Evolutionary conservation across 2,888 invertebrate species (phyloP).

Genomic region (Platynereis dumerilii): DNA sequence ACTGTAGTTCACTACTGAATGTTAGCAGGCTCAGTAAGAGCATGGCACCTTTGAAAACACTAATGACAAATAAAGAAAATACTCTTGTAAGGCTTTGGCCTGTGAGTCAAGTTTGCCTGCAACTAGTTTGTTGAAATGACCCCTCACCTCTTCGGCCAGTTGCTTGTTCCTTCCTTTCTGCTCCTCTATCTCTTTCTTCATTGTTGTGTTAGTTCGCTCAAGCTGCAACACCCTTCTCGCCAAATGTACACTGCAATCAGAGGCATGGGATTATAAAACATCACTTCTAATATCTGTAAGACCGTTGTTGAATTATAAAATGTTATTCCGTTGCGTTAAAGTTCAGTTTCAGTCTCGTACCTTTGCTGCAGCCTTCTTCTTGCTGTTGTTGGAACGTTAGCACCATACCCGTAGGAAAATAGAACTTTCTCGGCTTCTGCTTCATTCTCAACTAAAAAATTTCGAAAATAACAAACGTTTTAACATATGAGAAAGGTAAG

Average conservation of each 20-base stretch:
- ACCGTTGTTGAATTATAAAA: too few relatives aligned
- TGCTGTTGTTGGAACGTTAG: constrained; percentile 60
- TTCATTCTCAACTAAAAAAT: constrained; percentile 55
- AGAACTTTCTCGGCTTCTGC: constrained; percentile 59
- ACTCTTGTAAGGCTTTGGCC: too few relatives aligned
- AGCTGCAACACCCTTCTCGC: constrained; percentile 59
- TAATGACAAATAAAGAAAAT: too few relatives aligned
- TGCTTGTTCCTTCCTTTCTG: constrained; percentile 49
- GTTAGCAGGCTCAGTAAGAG: too few relatives aligned
- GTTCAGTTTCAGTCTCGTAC: constrained; percentile 41
- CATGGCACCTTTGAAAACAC: too few relatives aligned
- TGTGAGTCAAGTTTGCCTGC: too few relatives aligned
- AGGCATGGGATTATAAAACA: background rate
- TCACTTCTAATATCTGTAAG: background rate
- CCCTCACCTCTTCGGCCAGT: constrained; percentile 53
- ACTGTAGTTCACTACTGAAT: too few relatives aligned
- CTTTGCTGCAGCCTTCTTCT: constrained; percentile 61
- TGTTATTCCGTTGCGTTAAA: background rate
- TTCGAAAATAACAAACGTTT: too few relatives aligned
- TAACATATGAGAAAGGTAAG: too few relatives aligned
- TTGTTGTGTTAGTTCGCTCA: constrained; percentile 56
- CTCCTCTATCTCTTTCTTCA: constrained; percentile 52
- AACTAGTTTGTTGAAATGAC: too few relatives aligned
- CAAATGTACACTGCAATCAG: constrained; percentile 54
- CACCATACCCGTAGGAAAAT: constrained; percentile 62